Evolutionary conservation across 2,113 vertebrate genomes (phyloP), one percentile per base, ranked within the genome.

Genomic region (Nicator chloris): DNA sequence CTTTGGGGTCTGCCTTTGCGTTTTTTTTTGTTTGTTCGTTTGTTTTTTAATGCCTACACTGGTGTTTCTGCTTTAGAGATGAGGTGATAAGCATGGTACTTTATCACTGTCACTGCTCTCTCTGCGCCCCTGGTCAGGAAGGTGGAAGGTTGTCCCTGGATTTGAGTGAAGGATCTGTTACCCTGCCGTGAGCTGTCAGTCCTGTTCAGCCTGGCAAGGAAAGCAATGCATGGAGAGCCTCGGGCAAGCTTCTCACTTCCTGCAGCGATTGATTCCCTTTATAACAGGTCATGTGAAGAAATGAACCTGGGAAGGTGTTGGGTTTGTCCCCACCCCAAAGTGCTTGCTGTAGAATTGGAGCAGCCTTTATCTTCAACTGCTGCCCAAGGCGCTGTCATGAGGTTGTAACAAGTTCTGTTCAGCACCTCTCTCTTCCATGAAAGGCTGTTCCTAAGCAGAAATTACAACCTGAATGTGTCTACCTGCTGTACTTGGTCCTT

Each of bases 21-120:
- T 22, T 33, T 4, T 13, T 20, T 30, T 6, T 40, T 40, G 44
- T 44, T 44, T 18, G 44, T 47, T 35, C 23, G n/a, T 63, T 54
- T 23, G n/a, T 57, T 1, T 53, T 53, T 33, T 33, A 26, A n/a
- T 24, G 19, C 33, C 27, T 50, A 20, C 0, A 1, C 11, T 42
- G 33, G 13, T 63, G 16, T 30, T 33, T 89, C 35, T 79, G 42
- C 69, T 77, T 53, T 40, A 18, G 73, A 70, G 78, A 42, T 42
- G 71, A 54, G 33, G 26, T 76, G 51, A 53, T 26, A 47, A 57
- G 22, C 23, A 53, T 33, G 27, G 19, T 56, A 6, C n/a, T 80
- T 80, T 10, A 15, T 61, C 40, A 10, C 23, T 88, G 75, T 53
- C 47, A 13, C 35, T 86, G 63, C 4, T 7, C 13, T 12, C 31